Percentiles rank a stretch among this genome's conserved stretches.
Evolutionary conservation across 2,113 vertebrate species (phyloP).

Genomic region (Cettia cetti): DNA sequence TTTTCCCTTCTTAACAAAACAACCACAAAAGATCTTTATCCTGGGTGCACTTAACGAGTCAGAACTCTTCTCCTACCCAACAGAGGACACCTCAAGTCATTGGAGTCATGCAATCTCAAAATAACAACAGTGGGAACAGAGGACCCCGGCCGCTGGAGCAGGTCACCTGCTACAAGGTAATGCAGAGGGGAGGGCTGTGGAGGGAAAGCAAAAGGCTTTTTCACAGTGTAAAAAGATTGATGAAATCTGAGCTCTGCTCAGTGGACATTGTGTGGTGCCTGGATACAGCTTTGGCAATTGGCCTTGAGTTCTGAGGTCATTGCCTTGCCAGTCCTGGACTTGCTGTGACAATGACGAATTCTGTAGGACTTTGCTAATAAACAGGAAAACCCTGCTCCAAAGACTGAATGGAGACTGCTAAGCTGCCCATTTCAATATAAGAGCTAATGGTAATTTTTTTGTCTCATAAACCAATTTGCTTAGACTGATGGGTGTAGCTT

Average conservation of each 20-base stretch:
- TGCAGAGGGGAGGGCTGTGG: neutral
- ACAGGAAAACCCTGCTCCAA: neutral
- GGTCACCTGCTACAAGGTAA: slow-evolving; percentile 98
- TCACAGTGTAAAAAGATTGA: neutral
- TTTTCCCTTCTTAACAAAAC: slow-evolving; percentile 71
- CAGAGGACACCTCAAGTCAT: slow-evolving; percentile 85
- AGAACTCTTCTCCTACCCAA: slow-evolving; percentile 77
- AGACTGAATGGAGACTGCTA: neutral
- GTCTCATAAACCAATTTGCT: neutral
- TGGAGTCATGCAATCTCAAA: slow-evolving; percentile 80
- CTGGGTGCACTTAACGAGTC: slow-evolving; percentile 85
- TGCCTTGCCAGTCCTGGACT: neutral
- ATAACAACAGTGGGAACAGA: slow-evolving; percentile 83
- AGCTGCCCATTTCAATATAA: neutral
- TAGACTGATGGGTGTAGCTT: neutral
- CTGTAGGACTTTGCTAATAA: neutral
- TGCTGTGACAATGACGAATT: neutral
- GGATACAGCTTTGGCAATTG: neutral
- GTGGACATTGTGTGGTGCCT: fast-evolving
- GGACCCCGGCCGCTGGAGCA: slow-evolving; percentile 95
- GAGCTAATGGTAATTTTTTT: neutral
- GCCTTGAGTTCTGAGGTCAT: neutral
- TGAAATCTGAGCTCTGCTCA: neutral
- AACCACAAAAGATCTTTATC: slow-evolving; percentile 79
- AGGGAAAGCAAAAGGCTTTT: neutral